These are phyloP conservation scores for Neopelma chrysocephalum DNA, from an alignment of 2,797 vertebrate genomes.

Conservation along the genomic window DNA sequence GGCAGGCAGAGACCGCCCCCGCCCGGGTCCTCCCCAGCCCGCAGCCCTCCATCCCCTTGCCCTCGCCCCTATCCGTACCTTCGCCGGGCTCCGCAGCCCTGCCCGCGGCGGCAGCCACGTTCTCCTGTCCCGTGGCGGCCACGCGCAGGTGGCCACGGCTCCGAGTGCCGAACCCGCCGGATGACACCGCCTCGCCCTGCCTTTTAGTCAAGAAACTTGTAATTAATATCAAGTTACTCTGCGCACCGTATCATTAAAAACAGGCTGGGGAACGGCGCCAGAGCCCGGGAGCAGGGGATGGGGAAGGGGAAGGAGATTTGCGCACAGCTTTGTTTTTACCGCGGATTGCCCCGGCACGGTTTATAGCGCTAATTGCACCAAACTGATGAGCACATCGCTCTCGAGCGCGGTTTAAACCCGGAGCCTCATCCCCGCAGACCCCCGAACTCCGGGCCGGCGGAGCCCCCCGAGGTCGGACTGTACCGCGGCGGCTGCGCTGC, in stretches of 20 bases:
- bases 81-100: not conserved
- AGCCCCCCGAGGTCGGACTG: not conserved
- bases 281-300: not conserved
- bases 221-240: constrained; percentile 76
- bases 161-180: not conserved
- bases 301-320: constrained; percentile 40
- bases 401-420: constrained; percentile 26
- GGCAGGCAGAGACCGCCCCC: not conserved
- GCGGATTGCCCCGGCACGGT: constrained; percentile 39
- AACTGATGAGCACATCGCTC: constrained; percentile 50
- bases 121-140: not conserved
- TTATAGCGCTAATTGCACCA: constrained; percentile 67
- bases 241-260: constrained; percentile 64
- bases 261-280: constrained; percentile 60
- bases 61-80: constrained; percentile 11
- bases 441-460: not conserved
- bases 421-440: not conserved
- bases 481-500: not conserved
- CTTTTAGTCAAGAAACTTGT: constrained; percentile 69
- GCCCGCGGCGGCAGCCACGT: not conserved
- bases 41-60: not conserved
- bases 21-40: not conserved
- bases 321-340: constrained; percentile 75
- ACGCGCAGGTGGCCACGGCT: not conserved
- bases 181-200: not conserved